Base-by-base conservation (phyloP, 2,888 invertebrate species). In the Lasioglossum pauxillum region DNA sequence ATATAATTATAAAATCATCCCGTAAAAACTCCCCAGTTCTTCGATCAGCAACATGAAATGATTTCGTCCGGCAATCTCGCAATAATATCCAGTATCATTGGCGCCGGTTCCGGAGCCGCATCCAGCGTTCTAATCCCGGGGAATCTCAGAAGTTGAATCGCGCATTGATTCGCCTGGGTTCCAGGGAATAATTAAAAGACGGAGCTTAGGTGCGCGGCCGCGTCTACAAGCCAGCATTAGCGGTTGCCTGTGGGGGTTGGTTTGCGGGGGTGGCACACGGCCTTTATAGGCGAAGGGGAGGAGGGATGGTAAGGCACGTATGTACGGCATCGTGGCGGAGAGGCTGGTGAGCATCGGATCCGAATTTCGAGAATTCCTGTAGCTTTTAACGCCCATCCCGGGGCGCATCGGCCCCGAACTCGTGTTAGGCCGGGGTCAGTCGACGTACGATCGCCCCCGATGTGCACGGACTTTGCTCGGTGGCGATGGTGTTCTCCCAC, bases 291-390 rank as follows among this genome's bases (percentile, higher is more conserved):
- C 14, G 53, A 1, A 10, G 53, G 23, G 10, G 19, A 7, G 19
- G 53, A 2, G 8, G 23, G 23, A 1, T 12, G 23, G 84, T 87
- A 3, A 23, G 53, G 82, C 87, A 86, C 86, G 35, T 35, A 88
- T 89, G 78, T 88, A 84, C 86, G 79, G 86, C 83, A 79, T 16
- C 64, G 64, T 64, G 27, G 31, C 64, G 16, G 64, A 14, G 27
- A 64, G 64, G 31, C 31, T 27, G 27, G 64, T 14, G 64, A 38
- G 69, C 83, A 86, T 89, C 90, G 90, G 90, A 92, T 93, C 92
- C 90, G 94, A 94, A 94, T 95, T 95, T 94, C 93, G 94, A 93
- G 94, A 93, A 95, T 94, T 94, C 94, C 92, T 92, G 93, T 93
- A 92, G 94, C 93, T 94, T 93, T 92, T 93, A 93, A 94, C 94